These are phyloP conservation scores for Azorinus chamasolen DNA, from an alignment of 2,888 invertebrate genomes.

Conservation along the genomic window DNA sequence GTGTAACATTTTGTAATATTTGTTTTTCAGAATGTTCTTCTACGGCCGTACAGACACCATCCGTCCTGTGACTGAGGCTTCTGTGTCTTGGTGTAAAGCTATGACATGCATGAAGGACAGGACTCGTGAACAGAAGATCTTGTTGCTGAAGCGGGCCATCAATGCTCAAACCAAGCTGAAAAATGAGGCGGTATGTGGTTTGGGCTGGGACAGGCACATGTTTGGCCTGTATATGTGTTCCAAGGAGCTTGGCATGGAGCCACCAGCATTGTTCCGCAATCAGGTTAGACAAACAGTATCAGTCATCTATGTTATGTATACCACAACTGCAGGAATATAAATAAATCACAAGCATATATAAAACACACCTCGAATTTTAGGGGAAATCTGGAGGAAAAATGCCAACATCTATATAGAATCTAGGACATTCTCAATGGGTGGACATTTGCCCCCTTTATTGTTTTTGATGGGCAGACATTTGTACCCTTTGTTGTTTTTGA, in stretches of 20 bases:
- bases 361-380: too few relatives aligned
- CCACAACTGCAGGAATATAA: too few relatives aligned
- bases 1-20: too few relatives aligned
- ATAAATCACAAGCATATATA: too few relatives aligned
- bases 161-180: slow-evolving; percentile 74
- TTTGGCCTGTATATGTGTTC: slow-evolving; percentile 86
- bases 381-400: too few relatives aligned
- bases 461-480: too few relatives aligned
- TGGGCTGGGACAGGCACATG: slow-evolving; percentile 88
- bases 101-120: slow-evolving; percentile 70
- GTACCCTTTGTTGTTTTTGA: too few relatives aligned
- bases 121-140: slow-evolving; percentile 63
- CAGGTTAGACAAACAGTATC: slow-evolving; percentile 34
- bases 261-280: slow-evolving; percentile 73
- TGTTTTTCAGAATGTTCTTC: slow-evolving; percentile 86
- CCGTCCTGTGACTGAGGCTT: slow-evolving; percentile 88
- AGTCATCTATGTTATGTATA: not conserved
- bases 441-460: too few relatives aligned
- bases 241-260: slow-evolving; percentile 71
- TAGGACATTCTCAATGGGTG: too few relatives aligned
- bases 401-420: too few relatives aligned
- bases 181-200: slow-evolving; percentile 74
- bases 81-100: slow-evolving; percentile 81
- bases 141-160: slow-evolving; percentile 72
- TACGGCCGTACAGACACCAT: slow-evolving; percentile 90